Base-by-base conservation (phyloP, 1,140 invertebrate species). In the Drosophila tristis region DNA sequence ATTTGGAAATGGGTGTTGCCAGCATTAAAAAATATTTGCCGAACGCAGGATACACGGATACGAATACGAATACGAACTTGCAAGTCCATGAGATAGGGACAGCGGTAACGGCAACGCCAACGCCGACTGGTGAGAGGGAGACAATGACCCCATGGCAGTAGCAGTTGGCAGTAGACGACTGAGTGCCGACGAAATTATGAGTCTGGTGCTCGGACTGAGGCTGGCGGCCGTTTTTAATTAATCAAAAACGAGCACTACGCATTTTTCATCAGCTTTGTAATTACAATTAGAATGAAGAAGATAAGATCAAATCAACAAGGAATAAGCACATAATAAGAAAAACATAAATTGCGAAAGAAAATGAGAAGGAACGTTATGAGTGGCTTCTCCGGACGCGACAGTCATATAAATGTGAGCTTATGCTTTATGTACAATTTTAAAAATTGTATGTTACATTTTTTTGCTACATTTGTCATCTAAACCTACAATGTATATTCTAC, bases 231-330 rank as follows among this genome's bases (percentile, higher is more conserved):
- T 72, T 72, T 39, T 77, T 71, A 77, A 80, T 81, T 80, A 72
- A 29, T 66, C 15, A 66, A 66, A 23, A 15, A 59, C 48, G 26
- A 62, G 57, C 44, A 48, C 26, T 50, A 39, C 44, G 47, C 47
- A 54, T 65, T 80, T 65, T 80, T 66, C 61, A 81, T 77, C 45
- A 73, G 43, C 26, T 51, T 48, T 56, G 61, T 57, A 75, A 78
- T 76, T 72, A 72, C 31, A 72, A 66, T 44, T 49, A 68, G 20
- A 29, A 59, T 48, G 44, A 56, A 20, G 2, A 50, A 31, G 25
- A 55, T 29, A 29, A 29, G 23, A 25, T 25, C 23, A 25, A 29
- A 29, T 39, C 35, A 39, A 39, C 11, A 39, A 39, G 45, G 44
- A 64, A 70, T 51, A 70, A 44, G 53, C 39, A 62, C 11, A 63